Evolutionary conservation across 2,888 invertebrate genomes (phyloP), one percentile per base, ranked within the genome.

Genomic region (Rhingia campestris): DNA sequence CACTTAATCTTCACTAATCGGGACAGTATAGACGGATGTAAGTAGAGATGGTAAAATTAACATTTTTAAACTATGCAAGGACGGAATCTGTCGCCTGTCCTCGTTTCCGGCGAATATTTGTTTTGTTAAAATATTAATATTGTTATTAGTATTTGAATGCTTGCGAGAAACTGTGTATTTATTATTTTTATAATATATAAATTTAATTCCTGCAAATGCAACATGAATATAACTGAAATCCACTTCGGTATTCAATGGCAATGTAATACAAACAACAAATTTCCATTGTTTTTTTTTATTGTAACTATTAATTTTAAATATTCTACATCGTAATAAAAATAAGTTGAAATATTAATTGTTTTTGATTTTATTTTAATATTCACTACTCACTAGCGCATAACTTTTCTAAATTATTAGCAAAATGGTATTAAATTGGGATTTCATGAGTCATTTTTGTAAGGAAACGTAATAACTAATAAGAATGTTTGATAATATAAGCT

Each of bases 231-330:
- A 39, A 30, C 39, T 63, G 51, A 45, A 59, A 54, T 56, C 73
- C 63, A 64, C 6, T 69, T 79, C 63, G 73, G 58, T 69, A 64
- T 64, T 61, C 58, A 59, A 77, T 74, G 63, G 69, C 14, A 63
- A 69, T 74, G 61, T 69, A 73, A 63, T 76, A 41, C 63, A 76
- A 76, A 77, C 6, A 56, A 41, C 14, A 64, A 63, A 75, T 67
- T 61, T 69, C 76, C 67, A 76, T 69, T 79, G 73, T 82, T 79
- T 32, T 79, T 67, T 81, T 30, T 32, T 30, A 30, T 61, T 58
- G 72, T 66, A 72, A 76, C 76, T 77, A 63, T 73, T 82, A 82
- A 63, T 75, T 82, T 74, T 69, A 81, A 76, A 41, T 77, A 82
- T 73, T 82, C 63, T 73, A 61, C 47, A 70, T 75, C 53, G 64